These are phyloP conservation scores for Catostylus mosaicus DNA, from an alignment of 30 jellyfish, hydroid and myxozoan species.

Conservation along the genomic window DNA sequence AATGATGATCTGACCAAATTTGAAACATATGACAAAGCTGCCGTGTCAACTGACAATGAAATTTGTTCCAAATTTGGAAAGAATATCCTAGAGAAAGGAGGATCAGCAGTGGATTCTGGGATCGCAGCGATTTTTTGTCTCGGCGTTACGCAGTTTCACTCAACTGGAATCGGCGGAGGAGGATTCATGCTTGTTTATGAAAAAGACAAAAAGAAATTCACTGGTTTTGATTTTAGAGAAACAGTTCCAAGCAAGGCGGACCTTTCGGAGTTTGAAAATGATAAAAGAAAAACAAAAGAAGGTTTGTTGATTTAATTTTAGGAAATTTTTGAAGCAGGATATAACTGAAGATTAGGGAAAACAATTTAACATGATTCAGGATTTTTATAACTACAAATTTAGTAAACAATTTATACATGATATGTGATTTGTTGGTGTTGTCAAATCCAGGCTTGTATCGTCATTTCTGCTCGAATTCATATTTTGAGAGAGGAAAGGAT, in stretches of 20 bases:
- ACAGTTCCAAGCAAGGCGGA: constrained; percentile 73
- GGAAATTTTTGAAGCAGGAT: too few species aligned
- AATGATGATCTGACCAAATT: constrained; percentile 7
- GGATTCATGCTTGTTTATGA: constrained; percentile 87
- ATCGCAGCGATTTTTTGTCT: constrained; percentile 75
- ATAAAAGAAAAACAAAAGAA: constrained; percentile 21
- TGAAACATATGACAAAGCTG: constrained; percentile 45
- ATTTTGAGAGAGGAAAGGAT: too few species aligned
- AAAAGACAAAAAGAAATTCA: constrained; percentile 27
- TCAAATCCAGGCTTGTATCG: too few species aligned
- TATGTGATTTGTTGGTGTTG: too few species aligned
- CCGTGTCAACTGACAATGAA: constrained; percentile 51
- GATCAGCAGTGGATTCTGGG: constrained; percentile 87
- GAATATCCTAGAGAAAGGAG: constrained; percentile 58
- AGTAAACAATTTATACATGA: too few species aligned
- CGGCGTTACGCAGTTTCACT: constrained; percentile 62
- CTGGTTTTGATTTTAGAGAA: constrained; percentile 79
- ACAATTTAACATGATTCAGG: too few species aligned
- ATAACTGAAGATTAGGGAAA: too few species aligned
- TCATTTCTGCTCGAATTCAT: too few species aligned
- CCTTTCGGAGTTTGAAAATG: constrained; percentile 49
- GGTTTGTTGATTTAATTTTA: constrained; percentile 12
- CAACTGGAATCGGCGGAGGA: constrained; percentile 99
- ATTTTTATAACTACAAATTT: too few species aligned
- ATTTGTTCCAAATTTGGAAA: constrained; percentile 73